Evolutionary conservation across 2,888 invertebrate species (phyloP), one percentile per base, ranked within the genome.

Genomic region (Gortyna flavago): DNA sequence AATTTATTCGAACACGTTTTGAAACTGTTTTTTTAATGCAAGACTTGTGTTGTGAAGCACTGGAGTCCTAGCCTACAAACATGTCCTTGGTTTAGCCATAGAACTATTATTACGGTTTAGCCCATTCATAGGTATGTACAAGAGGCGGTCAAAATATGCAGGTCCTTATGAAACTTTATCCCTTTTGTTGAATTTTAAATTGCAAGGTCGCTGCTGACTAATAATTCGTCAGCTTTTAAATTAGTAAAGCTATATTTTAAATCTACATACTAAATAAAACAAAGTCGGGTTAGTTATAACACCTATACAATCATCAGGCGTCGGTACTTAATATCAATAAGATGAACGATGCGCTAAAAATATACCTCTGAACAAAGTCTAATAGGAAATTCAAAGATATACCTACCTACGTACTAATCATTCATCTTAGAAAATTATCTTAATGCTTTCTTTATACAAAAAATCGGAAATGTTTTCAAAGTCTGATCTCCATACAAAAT

Each of bases 41-140:
- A 85, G 83, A 89, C 86, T 85, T 89, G 78, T 83, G 85, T 81
- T 81, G 85, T 92, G 91, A 92, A 90, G 92, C 91, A 91, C 70
- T 70, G 54, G 44, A 74, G 21, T 77, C 83, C 86, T 85, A 82
- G 88, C 86, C 90, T 90, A 87, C 88, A 86, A 88, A 90, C 86
- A 88, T 92, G 93, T 91, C 94, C 93, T 94, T 94, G 93, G 87
- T 88, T 86, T 76, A 75, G 81, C 76, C 83, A n/a, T n/a, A n/a
- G n/a, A n/a, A n/a, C n/a, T n/a, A n/a, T n/a, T n/a, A n/a, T n/a
- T n/a, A n/a, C n/a, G 93, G 87, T 88, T 86, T 76, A 75, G 81
- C 76, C 83, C 89, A 91, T 94, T 92, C 91, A 93, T 94, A 94
- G 93, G 90, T 91, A 94, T 93, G 89, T 71, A 87, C 89, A 90